These are phyloP conservation scores for Heliothis subflexa DNA, from an alignment of 1,140 invertebrate genomes.

Conservation along the genomic window DNA sequence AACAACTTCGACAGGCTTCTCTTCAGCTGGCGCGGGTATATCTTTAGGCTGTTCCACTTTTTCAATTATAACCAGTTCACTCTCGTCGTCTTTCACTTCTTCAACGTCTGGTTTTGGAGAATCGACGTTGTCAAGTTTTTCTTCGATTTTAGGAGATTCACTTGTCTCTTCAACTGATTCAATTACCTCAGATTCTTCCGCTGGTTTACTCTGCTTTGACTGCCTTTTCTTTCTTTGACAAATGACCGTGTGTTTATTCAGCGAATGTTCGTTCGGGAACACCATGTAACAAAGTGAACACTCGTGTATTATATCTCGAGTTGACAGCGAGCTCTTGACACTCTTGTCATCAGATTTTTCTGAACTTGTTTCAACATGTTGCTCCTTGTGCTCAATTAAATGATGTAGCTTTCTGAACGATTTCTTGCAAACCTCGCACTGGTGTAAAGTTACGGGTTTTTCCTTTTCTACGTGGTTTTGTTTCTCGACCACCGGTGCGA, in stretches of 20 bases:
- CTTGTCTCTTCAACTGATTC: slow-evolving; percentile 33
- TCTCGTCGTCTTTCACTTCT: not conserved
- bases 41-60: slow-evolving; percentile 15
- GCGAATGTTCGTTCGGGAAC: slow-evolving; percentile 84
- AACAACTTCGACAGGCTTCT: slow-evolving; percentile 5
- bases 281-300: slow-evolving; percentile 86
- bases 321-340: slow-evolving; percentile 77
- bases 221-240: slow-evolving; percentile 82
- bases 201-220: slow-evolving; percentile 64
- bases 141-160: slow-evolving; percentile 48
- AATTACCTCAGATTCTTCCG: slow-evolving; percentile 40
- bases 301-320: slow-evolving; percentile 85
- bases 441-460: slow-evolving; percentile 60
- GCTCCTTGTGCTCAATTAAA: slow-evolving; percentile 83
- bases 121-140: slow-evolving; percentile 34
- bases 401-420: slow-evolving; percentile 82
- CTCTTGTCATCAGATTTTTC: slow-evolving; percentile 81
- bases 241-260: slow-evolving; percentile 80
- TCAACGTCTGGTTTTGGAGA: not conserved
- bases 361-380: slow-evolving; percentile 80
- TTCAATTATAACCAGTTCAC: slow-evolving; percentile 2
- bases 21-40: slow-evolving; percentile 12
- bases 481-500: slow-evolving; percentile 42
- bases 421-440: slow-evolving; percentile 84
- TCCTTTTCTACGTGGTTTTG: slow-evolving; percentile 49